A percentile compares a stretch with the other conserved stretches of the same genome.
Evolutionary conservation across 2,888 invertebrate species (phyloP).

Genomic region (Protodeltote pygarga): DNA sequence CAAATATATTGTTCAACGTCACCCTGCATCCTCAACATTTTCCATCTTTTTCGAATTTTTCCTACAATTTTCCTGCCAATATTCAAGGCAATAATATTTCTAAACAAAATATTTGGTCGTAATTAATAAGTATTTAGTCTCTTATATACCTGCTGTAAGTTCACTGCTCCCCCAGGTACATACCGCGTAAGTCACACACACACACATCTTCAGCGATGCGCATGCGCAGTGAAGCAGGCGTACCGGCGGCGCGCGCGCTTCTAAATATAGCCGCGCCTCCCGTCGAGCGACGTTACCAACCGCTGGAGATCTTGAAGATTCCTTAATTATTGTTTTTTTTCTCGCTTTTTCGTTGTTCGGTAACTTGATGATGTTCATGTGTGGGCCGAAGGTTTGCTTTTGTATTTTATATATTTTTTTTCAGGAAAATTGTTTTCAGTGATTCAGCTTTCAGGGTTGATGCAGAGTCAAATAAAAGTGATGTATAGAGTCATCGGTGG

Average conservation of each 20-base stretch:
- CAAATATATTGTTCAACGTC: too few species aligned
- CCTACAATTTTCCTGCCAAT: too few species aligned
- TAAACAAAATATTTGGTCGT: neutral
- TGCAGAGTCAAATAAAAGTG: too few species aligned
- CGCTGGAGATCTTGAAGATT: conserved; percentile 81
- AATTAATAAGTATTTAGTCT: conserved; percentile 1
- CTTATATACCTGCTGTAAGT: conserved; percentile 48
- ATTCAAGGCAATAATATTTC: too few species aligned
- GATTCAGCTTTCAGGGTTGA: too few species aligned
- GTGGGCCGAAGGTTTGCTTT: conserved; percentile 17
- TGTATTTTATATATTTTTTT: conserved; percentile 2
- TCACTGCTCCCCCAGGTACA: conserved; percentile 54
- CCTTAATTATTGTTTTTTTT: conserved; percentile 63
- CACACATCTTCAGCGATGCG: conserved; percentile 47
- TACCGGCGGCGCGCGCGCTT: conserved; percentile 72
- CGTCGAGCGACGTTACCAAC: conserved; percentile 69
- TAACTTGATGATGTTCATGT: conserved; percentile 40
- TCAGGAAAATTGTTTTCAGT: too few species aligned
- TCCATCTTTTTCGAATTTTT: too few species aligned
- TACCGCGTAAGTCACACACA: conserved; percentile 35
- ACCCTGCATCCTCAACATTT: too few species aligned
- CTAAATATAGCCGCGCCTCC: conserved; percentile 81
- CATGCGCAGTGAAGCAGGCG: conserved; percentile 69
- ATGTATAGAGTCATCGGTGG: too few species aligned
- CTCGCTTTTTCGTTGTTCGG: conserved; percentile 30